Percentiles rank a stretch among this genome's conserved stretches.
phyloP scores from a whole-genome alignment of 2,797 vertebrate species.

The Pteronotus mesoamericanus region DNA sequence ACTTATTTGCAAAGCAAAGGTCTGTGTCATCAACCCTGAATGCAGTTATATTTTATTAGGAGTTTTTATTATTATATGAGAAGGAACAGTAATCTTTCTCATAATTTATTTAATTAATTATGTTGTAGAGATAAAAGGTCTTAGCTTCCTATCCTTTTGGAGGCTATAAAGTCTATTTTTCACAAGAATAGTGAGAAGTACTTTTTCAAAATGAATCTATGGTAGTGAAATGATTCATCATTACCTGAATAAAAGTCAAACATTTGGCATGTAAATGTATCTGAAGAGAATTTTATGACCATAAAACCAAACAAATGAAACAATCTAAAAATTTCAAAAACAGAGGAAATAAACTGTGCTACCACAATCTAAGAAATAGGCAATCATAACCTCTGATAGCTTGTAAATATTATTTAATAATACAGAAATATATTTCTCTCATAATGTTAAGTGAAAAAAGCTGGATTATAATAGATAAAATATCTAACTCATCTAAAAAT shows the following conservation, averaged over 20 bases:
- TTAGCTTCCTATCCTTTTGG: background rate
- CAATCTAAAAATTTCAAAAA: background rate
- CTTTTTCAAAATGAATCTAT: constrained; percentile 33
- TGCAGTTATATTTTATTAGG: background rate
- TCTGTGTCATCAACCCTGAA: background rate
- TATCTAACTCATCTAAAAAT: background rate
- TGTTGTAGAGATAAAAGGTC: background rate
- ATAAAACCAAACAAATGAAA: constrained; percentile 38
- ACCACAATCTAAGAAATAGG: background rate
- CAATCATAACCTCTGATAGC: background rate
- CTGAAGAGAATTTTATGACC: constrained; percentile 35
- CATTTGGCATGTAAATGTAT: background rate
- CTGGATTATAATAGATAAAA: background rate
- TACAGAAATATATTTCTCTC: background rate
- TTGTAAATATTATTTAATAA: background rate
- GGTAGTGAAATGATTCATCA: background rate
- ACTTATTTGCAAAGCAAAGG: constrained; percentile 28
- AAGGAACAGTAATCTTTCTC: background rate
- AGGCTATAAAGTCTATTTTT: constrained; percentile 37
- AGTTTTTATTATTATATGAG: constrained; percentile 8
- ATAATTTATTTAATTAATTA: constrained; percentile 43
- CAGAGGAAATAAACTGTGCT: background rate
- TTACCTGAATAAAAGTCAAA: background rate
- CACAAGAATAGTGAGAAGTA: background rate
- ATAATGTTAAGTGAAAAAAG: background rate